These are phyloP conservation scores for Linnaemya vulpina DNA, from an alignment of 2,888 invertebrate genomes.

Conservation along the genomic window DNA sequence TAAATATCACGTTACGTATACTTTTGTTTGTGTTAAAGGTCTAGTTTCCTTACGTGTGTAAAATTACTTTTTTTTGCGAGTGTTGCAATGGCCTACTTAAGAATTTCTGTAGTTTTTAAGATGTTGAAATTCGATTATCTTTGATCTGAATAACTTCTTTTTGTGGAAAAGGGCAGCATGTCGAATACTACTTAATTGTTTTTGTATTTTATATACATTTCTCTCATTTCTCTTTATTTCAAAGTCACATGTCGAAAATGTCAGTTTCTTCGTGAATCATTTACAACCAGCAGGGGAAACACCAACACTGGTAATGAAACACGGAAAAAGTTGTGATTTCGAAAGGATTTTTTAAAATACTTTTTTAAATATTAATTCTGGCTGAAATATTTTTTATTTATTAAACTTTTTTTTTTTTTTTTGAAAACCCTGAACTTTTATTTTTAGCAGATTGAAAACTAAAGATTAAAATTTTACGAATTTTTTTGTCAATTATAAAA, in stretches of 20 bases:
- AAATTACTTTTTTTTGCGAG: constrained; percentile 69
- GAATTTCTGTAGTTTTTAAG: constrained; percentile 64
- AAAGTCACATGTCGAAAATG: not conserved
- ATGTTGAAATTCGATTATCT: constrained; percentile 60
- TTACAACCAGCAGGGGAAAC: not conserved
- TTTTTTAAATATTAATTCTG: no score
- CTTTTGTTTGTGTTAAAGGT: constrained; percentile 22
- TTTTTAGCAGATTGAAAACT: no score
- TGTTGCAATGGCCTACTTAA: constrained; percentile 49
- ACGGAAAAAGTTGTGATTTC: no score
- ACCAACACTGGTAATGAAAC: no score
- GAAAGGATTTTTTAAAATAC: no score
- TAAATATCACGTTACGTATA: constrained; percentile 68
- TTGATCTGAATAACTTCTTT: not conserved
- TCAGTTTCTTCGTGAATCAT: not conserved
- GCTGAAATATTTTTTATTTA: no score
- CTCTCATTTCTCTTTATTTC: no score
- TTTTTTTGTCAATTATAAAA: no score
- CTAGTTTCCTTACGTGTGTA: constrained; percentile 68
- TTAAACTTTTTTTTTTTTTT: no score
- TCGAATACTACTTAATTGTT: constrained; percentile 69
- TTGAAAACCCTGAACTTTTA: no score
- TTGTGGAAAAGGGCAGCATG: constrained; percentile 53
- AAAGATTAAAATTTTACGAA: no score
- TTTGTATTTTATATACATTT: constrained; percentile 61